Conservation (phyloP, 2,797 vertebrate genomes). For the Platyrinchus mystaceus region DNA sequence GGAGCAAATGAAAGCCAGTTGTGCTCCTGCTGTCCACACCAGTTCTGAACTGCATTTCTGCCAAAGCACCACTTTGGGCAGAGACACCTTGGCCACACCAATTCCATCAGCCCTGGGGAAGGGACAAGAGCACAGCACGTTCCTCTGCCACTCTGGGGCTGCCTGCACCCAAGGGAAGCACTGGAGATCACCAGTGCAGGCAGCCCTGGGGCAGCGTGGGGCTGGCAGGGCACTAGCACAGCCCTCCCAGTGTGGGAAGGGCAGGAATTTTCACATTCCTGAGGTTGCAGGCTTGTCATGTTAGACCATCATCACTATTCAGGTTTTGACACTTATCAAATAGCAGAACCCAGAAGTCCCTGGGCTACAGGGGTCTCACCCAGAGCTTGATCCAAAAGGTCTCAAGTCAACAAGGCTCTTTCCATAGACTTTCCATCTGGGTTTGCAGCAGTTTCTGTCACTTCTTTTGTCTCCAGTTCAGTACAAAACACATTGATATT, state of each 20-base stretch:
- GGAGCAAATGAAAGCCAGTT: constrained; percentile 7
- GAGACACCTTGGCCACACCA: neutral
- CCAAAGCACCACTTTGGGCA: neutral
- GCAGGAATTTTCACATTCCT: neutral
- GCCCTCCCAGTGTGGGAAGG: neutral
- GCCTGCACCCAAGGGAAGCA: rapidly evolving
- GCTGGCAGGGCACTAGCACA: neutral
- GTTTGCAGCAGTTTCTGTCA: neutral
- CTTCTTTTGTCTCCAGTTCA: neutral
- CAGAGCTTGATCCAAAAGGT: neutral
- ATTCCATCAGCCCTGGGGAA: rapidly evolving
- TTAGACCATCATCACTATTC: neutral
- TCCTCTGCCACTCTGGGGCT: rapidly evolving
- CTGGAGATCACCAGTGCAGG: neutral
- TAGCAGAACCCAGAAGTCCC: neutral
- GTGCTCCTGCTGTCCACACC: neutral
- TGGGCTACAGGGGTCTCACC: neutral
- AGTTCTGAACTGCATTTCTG: neutral
- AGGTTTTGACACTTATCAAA: neutral
- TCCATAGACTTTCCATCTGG: neutral
- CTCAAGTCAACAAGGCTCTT: neutral
- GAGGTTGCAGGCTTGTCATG: neutral
- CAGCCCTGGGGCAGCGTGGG: neutral
- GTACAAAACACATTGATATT: neutral
- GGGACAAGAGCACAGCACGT: neutral